Evolutionary conservation across 2,888 invertebrate genomes (phyloP), one percentile per base, ranked within the genome.

Genomic region (Phyto melanocephala): DNA sequence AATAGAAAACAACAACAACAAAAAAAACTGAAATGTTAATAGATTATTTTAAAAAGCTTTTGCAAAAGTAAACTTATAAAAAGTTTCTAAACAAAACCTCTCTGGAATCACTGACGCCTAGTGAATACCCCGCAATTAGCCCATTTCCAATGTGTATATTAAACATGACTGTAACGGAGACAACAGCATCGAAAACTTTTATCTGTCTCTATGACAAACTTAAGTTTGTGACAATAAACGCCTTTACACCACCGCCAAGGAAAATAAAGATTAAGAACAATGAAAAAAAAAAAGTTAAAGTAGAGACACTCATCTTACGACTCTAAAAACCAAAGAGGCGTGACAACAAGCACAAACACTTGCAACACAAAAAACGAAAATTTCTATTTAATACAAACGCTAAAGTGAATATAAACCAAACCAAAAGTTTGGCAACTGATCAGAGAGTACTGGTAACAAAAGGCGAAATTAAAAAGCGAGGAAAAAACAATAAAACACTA

Each of bases 281-380:
- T 11, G 37, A 58, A 33, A n/a, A n/a, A n/a, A n/a, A 56, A 50
- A 71, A 35, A 42, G 22, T 13, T 50, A 20, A 35, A 42, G 1
- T 20, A 33, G 13, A 37, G 58, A 42, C 65, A 67, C 47, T 67
- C 60, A 68, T 33, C 50, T 20, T 58, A 50, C 15, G 11, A n/a
- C 15, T 15, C 60, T 22, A 28, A 70, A 60, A 71, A 37, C n/a
- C 24, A 42, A 78, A 81, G 71, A 76, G 71, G 71, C 76, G 71
- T 54, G 76, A 71, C 65, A 68, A 78, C 54, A 60, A 75, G 28
- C 47, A 50, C 47, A 77, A 84, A 83, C 77, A 79, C 81, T 80
- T 71, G 54, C 11, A 33, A 35, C 17, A 33, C 68, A 74, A 68
- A 54, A 68, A 47, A 15, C 37, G 4, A 11, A 45, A 54, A 71